Evolutionary conservation across 2,113 vertebrate species (phyloP).

Genomic region (Tympanuchus pallidicinctus): DNA sequence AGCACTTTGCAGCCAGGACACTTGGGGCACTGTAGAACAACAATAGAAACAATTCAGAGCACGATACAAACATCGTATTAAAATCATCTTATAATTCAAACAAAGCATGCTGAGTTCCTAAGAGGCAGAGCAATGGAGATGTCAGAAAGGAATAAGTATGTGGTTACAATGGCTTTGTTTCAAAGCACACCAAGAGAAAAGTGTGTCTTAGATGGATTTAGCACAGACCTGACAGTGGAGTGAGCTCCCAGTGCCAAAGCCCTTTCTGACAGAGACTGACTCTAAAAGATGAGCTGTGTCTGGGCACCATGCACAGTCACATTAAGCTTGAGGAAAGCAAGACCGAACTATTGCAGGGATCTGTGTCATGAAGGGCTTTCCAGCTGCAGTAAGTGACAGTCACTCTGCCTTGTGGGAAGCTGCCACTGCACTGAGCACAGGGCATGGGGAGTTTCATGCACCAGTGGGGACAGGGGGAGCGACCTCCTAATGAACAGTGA

Average conservation of each 20-base stretch:
- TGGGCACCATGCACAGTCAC: neutral
- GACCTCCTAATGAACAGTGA: neutral
- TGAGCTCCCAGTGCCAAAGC: neutral
- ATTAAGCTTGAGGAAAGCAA: constrained; percentile 7
- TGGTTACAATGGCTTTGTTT: neutral
- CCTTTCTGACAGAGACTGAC: neutral
- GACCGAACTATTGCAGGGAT: neutral
- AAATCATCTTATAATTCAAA: constrained; percentile 18
- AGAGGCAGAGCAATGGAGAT: neutral
- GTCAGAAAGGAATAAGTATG: neutral
- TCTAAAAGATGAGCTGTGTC: neutral
- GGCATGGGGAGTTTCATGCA: neutral
- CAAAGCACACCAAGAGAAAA: neutral
- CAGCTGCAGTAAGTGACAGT: neutral
- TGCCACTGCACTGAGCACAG: accelerated
- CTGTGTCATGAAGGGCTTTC: neutral
- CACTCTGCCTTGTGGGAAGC: neutral
- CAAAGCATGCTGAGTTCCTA: neutral
- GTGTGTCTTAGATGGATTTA: neutral
- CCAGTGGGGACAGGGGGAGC: neutral
- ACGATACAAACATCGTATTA: constrained; percentile 5
- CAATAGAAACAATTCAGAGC: constrained; percentile 9
- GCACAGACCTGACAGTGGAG: neutral
- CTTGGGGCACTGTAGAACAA: constrained; percentile 66
- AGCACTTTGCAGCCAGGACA: constrained; percentile 45